Evolutionary conservation across 2,113 vertebrate genomes (phyloP).

Genomic region (Psephotus haematonotus): DNA sequence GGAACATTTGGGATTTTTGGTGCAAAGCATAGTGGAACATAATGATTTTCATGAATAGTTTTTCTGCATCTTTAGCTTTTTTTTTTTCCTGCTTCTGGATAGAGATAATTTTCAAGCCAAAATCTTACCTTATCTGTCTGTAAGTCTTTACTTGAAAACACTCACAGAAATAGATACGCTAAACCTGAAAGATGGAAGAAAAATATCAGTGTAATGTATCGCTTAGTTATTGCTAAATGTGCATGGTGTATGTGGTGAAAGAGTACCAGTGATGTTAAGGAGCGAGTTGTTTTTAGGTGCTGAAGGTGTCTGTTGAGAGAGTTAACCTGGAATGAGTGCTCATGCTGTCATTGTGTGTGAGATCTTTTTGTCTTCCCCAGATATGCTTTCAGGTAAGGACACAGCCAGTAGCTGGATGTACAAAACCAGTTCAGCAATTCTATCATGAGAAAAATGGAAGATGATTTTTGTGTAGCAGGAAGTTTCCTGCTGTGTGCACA

Average conservation of each 20-base stretch:
- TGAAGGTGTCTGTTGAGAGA: not conserved
- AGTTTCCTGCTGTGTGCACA: not conserved
- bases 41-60: not conserved
- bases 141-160: not conserved
- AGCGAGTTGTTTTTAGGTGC: not conserved
- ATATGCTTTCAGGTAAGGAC: not conserved
- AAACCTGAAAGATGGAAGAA: not conserved
- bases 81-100: not conserved
- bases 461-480: not conserved
- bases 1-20: not conserved
- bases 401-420: not conserved
- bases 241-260: not conserved
- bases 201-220: not conserved
- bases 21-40: not conserved
- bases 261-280: not conserved
- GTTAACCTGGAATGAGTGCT: not conserved
- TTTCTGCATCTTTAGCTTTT: not conserved
- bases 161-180: not conserved
- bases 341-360: accelerated
- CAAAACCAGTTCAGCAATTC: not conserved
- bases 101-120: not conserved
- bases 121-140: not conserved
- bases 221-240: not conserved
- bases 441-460: not conserved
- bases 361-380: not conserved